Percentiles rank a stretch among this genome's conserved stretches.
These are phyloP conservation scores for Torymus tubicola DNA, from an alignment of 2,888 invertebrate species.

Conservation along the genomic window DNA sequence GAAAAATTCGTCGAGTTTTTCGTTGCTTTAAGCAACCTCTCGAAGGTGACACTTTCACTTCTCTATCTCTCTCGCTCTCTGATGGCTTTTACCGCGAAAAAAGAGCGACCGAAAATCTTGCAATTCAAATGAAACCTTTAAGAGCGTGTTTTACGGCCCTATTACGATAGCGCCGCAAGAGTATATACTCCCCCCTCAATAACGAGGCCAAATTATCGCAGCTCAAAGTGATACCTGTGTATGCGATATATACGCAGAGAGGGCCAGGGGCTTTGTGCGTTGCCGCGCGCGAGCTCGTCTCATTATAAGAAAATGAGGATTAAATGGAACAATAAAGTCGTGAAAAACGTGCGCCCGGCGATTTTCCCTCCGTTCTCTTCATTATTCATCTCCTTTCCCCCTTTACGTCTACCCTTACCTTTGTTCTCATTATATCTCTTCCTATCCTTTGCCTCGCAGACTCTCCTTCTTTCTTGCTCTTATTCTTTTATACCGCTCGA, in stretches of 20 bases:
- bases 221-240: background rate
- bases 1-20: too few species aligned
- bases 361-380: slow-evolving; percentile 36
- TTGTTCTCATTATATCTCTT: slow-evolving; percentile 13
- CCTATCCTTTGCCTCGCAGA: background rate
- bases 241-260: slow-evolving; percentile 7
- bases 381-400: slow-evolving; percentile 31
- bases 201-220: slow-evolving; percentile 11
- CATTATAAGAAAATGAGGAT: slow-evolving; percentile 47
- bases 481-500: background rate
- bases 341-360: slow-evolving; percentile 41
- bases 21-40: too few species aligned
- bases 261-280: slow-evolving; percentile 28
- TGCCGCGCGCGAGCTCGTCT: slow-evolving; percentile 26
- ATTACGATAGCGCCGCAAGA: background rate
- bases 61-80: too few species aligned
- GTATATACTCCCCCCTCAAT: background rate
- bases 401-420: background rate
- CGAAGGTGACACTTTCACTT: too few species aligned
- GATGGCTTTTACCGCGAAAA: too few species aligned
- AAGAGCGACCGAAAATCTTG: too few species aligned
- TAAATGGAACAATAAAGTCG: slow-evolving; percentile 48
- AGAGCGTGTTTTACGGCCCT: too few species aligned
- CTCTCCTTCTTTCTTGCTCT: background rate
- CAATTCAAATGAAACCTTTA: background rate